Percentiles rank a stretch among this genome's conserved stretches.
phyloP scores from a whole-genome alignment of 37 sponge, comb jelly and placozoan genomes.

The Lycopodina hypogea region DNA sequence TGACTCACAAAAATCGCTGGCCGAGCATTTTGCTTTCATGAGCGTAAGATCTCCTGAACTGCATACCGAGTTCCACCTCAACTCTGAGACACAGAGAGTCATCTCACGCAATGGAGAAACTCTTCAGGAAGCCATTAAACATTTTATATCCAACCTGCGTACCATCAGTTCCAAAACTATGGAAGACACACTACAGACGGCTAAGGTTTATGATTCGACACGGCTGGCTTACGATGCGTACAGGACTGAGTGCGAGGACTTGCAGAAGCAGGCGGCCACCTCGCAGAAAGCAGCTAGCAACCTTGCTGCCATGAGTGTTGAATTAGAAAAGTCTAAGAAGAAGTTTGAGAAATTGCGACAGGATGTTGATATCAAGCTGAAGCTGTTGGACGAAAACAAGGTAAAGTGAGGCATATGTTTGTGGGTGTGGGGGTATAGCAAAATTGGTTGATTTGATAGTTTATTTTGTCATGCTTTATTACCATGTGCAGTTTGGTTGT shows the following conservation, averaged over 20 bases:
- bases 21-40: slow-evolving; percentile 89
- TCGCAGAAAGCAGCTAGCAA: slow-evolving; percentile 40
- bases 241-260: slow-evolving; percentile 70
- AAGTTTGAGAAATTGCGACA: slow-evolving; percentile 78
- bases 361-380: slow-evolving; percentile 87
- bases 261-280: slow-evolving; percentile 38
- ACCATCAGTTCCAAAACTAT: slow-evolving; percentile 87
- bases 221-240: slow-evolving; percentile 85
- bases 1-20: slow-evolving; percentile 72
- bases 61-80: slow-evolving; percentile 72
- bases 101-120: slow-evolving; percentile 69
- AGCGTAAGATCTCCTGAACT: slow-evolving; percentile 75
- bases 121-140: slow-evolving; percentile 56
- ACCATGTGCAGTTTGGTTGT: too few species aligned
- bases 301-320: slow-evolving; percentile 40
- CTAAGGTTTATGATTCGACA: slow-evolving; percentile 78
- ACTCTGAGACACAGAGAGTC: slow-evolving; percentile 77
- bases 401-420: too few species aligned
- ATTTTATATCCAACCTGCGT: slow-evolving; percentile 60
- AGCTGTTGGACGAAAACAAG: slow-evolving; percentile 89
- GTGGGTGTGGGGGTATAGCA: too few species aligned
- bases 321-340: slow-evolving; percentile 72
- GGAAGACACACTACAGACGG: slow-evolving; percentile 86
- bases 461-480: too few species aligned
- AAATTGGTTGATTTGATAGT: too few species aligned